Conservation (phyloP, 2,888 invertebrate species). For the Tyria jacobaeae region DNA sequence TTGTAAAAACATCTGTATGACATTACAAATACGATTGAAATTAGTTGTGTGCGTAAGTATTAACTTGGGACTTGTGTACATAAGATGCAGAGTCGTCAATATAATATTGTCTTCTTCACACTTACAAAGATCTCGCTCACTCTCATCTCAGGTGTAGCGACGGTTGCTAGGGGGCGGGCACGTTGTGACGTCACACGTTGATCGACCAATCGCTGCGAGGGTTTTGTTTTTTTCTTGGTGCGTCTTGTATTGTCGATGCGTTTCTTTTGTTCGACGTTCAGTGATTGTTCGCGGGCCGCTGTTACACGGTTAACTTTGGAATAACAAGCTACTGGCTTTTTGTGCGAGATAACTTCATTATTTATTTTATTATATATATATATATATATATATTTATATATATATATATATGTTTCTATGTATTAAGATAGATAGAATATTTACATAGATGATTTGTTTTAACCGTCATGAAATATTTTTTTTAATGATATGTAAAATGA, state of each 20-base stretch:
- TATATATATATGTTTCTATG: no score
- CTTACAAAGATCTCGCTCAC: constrained; percentile 66
- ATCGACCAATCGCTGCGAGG: constrained; percentile 70
- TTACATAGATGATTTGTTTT: no score
- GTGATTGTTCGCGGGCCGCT: constrained; percentile 64
- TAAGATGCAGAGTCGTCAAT: constrained; percentile 55
- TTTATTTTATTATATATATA: constrained; percentile 30
- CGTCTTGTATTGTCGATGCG: constrained; percentile 71
- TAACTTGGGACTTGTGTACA: constrained; percentile 47
- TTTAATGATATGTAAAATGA: no score
- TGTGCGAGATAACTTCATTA: constrained; percentile 45
- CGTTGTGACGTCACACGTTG: constrained; percentile 75
- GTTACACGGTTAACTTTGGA: constrained; percentile 65
- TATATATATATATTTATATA: no score
- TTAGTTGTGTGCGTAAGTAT: constrained; percentile 15
- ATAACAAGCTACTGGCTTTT: constrained; percentile 64
- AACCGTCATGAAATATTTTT: no score
- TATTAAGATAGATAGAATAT: no score
- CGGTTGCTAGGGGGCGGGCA: constrained; percentile 84
- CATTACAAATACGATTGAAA: not conserved
- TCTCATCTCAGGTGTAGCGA: constrained; percentile 84
- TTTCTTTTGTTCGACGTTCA: constrained; percentile 70
- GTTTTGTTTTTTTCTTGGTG: constrained; percentile 71
- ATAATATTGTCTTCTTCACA: constrained; percentile 73
- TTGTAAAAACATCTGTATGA: constrained; percentile 39